A percentile compares a stretch with the other conserved stretches of the same genome.
Evolutionary conservation across 2,888 invertebrate species (phyloP).

Genomic region (Diabrotica balteata): DNA sequence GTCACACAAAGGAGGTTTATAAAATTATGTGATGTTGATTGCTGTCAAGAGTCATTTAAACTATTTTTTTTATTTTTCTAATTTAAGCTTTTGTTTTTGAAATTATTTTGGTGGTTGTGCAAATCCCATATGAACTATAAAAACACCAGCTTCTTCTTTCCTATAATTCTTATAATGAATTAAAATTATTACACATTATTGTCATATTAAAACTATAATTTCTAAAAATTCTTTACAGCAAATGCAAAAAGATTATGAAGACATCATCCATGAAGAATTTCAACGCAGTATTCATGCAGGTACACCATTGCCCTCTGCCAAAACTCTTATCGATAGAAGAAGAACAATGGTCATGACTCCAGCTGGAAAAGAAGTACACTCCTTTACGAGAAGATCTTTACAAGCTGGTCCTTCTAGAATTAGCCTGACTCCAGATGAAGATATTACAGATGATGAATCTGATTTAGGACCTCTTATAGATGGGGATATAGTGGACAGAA

Average conservation of each 20-base stretch:
- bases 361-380: conserved; percentile 23
- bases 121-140: too few species aligned
- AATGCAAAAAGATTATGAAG: conserved; percentile 55
- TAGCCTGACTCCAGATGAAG: conserved; percentile 24
- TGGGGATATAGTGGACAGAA: conserved; percentile 17
- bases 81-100: too few species aligned
- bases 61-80: too few species aligned
- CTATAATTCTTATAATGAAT: too few species aligned
- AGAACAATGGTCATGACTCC: conserved; percentile 27
- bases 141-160: too few species aligned
- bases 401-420: neutral
- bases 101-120: too few species aligned
- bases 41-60: too few species aligned
- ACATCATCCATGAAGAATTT: conserved; percentile 52
- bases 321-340: conserved; percentile 40
- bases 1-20: too few species aligned
- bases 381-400: conserved; percentile 10
- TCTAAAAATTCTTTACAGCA: conserved; percentile 42
- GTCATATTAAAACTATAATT: conserved; percentile 6
- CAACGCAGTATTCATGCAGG: conserved; percentile 41
- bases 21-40: too few species aligned
- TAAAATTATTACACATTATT: neutral
- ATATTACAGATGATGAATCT: conserved; percentile 39
- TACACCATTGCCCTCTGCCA: conserved; percentile 42
- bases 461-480: conserved; percentile 37